These are phyloP conservation scores for Pelosia muscerda DNA, from an alignment of 2,888 invertebrate genomes.

Conservation along the genomic window DNA sequence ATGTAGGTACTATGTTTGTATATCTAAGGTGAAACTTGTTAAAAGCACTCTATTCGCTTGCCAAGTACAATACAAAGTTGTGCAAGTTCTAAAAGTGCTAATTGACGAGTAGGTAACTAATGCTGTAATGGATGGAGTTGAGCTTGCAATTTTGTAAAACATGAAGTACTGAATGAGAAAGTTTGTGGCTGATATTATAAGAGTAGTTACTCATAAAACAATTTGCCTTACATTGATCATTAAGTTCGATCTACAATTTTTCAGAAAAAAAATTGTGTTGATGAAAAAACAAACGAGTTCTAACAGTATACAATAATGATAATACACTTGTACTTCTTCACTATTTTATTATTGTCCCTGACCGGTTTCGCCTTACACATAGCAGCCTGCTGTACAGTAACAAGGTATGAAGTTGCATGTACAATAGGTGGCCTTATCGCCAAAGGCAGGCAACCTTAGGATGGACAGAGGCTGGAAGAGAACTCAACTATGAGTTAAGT, in stretches of 20 bases:
- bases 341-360: too few relatives aligned
- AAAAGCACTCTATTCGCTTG: background rate
- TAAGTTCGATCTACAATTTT: background rate
- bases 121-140: background rate
- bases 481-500: too few relatives aligned
- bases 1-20: too few relatives aligned
- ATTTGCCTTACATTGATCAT: background rate
- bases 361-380: too few relatives aligned
- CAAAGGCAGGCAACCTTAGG: too few relatives aligned
- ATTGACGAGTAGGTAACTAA: background rate
- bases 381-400: too few relatives aligned
- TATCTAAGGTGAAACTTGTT: background rate
- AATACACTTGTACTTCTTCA: too few relatives aligned
- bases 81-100: background rate
- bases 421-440: too few relatives aligned
- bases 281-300: too few relatives aligned
- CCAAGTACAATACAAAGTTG: background rate
- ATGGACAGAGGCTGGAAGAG: too few relatives aligned
- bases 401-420: too few relatives aligned
- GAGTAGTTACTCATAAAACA: background rate
- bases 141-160: constrained; percentile 1
- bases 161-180: background rate
- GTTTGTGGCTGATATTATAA: background rate
- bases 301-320: too few relatives aligned
- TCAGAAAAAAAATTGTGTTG: background rate